Base-by-base conservation (phyloP, 2,888 invertebrate species). In the Drosophila histrio region DNA sequence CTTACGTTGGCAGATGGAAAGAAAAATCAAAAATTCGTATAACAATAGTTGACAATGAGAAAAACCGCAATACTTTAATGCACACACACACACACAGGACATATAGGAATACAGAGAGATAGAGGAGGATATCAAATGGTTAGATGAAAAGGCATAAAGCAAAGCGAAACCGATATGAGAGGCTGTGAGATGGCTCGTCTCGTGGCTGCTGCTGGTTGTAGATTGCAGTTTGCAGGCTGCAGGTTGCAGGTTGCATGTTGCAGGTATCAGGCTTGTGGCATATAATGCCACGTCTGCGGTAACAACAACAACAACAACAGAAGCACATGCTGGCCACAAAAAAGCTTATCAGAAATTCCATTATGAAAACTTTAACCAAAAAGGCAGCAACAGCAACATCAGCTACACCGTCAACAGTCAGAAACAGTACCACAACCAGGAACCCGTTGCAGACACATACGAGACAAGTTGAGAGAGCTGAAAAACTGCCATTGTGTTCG, bases 301-400 rank as follows among this genome's bases (percentile, higher is more conserved):
- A 65, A 54, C 60, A 67, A 52, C 53, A 60, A 19, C 66, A 56
- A 3, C 43, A 56, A 41, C 30, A 62, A 56, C 46, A 57, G 44
- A 49, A 53, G 56, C 68, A 69, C 53, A 77, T 58, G 58, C 49
- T 68, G 79, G 65, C 79, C 72, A 79, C 79, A 77, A 79, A 82
- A 79, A 80, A 86, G 79, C 83, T 87, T 81, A 87, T 86, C 88
- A 83, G 75, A 87, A 87, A 87, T 87, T 87, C 88, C 88, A 87
- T 87, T 87, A 85, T 78, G 79, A 79, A 76, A 78, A 82, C 77
- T 82, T 79, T 58, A 78, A 79, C 71, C 77, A 68, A 82, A 79
- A 75, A 59, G 63, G 52, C 74, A 73, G 36, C 50, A 72, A 53
- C 56, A 61, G 36, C 47, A 34, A n/a, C 39, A 43, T 34, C 19